Base-by-base conservation (phyloP, 1,140 invertebrate genomes). In the Ips nitidus region DNA sequence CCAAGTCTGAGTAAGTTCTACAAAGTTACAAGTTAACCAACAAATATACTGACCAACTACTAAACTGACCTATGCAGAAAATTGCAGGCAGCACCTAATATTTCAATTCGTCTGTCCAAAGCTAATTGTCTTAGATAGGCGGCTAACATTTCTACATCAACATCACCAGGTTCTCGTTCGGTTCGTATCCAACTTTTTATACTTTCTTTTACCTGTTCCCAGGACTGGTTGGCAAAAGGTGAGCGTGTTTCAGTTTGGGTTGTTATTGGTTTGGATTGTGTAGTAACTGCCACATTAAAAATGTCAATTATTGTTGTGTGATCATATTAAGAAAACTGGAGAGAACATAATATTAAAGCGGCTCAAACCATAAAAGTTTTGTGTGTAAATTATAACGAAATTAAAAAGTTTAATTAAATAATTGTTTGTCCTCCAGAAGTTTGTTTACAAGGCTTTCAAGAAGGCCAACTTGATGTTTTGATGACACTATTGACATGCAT, bases 131-230 rank as follows among this genome's bases (percentile, higher is more conserved):
- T 72, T 2, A 83, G 75, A 73, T 83, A 79, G 4, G 73, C 61
- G 41, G 75, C 75, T 7, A 84, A 71, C 76, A 84, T 81, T 43
- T 77, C 71, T 1, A 82, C 72, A 76, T 84, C 83, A 62, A 78
- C 73, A 7, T 71, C 50, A 56, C 78, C 69, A 4, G 83, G 83
- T 67, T 70, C 68, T 37, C 66, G 43, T 64, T 77, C 76, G 37
- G 76, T 75, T 52, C 69, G 37, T 2, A 82, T 71, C 83, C 83
- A 84, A 40, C 77, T 78, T 63, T 78, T 74, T n/a, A 84, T 71
- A 42, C 82, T 70, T 22, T 60, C 71, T 65, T 79, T 76, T 22
- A 82, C 67, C 71, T 82, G 73, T 36, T 76, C 73, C 60, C 75
- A 76, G 36, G 67, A 70, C 22, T 62, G 41, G 5, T 47, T 50